Percentiles rank a stretch among this genome's conserved stretches.
phyloP scores from a whole-genome alignment of 1,140 invertebrate species.

The Brachionus asplanchnoidis region DNA sequence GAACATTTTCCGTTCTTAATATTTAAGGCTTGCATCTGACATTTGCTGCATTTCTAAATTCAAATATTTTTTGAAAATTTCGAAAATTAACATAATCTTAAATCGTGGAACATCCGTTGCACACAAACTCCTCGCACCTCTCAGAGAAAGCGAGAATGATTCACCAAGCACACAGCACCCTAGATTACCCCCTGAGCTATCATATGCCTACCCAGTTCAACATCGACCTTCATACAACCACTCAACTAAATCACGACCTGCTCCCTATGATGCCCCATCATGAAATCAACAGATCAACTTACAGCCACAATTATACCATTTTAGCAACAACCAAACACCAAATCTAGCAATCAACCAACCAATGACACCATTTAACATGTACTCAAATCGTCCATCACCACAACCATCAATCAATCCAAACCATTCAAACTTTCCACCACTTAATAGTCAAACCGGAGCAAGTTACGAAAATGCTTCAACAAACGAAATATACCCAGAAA shows the following conservation, averaged over 20 bases:
- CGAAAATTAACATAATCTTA: neutral
- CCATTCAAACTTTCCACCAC: neutral
- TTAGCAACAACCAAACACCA: neutral
- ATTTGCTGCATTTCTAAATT: no score
- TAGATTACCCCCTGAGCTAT: neutral
- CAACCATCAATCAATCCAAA: neutral
- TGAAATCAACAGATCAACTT: neutral
- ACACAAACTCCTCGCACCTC: neutral
- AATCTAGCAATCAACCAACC: neutral
- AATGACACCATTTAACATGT: neutral
- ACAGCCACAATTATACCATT: neutral
- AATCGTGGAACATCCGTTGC: neutral
- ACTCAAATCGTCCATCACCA: neutral
- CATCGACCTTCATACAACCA: neutral
- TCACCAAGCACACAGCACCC: neutral
- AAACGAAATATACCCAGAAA: neutral
- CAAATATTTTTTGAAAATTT: neutral
- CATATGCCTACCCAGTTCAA: neutral
- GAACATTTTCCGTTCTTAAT: no score
- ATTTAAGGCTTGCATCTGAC: no score
- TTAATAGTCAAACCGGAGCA: neutral
- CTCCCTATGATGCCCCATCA: neutral
- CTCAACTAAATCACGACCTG: neutral
- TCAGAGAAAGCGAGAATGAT: neutral
- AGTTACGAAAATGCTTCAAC: neutral